A percentile compares a stretch with the other conserved stretches of the same genome.
These are phyloP conservation scores for Vanessa tameamea DNA, from an alignment of 1,140 invertebrate genomes.

Conservation along the genomic window DNA sequence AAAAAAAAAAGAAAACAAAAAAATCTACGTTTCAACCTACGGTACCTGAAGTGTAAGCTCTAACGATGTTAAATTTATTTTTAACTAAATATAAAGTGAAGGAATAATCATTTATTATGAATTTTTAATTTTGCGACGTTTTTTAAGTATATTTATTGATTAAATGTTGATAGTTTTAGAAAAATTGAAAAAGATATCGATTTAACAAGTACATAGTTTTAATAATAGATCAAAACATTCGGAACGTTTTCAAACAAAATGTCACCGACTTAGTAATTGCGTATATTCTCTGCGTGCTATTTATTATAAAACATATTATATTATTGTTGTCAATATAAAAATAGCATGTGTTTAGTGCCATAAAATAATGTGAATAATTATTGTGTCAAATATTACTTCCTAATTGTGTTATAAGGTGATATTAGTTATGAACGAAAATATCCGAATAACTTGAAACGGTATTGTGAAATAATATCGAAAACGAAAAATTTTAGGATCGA, in stretches of 20 bases:
- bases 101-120: no score
- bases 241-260: slow-evolving; percentile 54
- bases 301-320: slow-evolving; percentile 42
- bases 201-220: neutral
- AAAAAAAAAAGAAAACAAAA: no score
- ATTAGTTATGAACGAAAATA: slow-evolving; percentile 24
- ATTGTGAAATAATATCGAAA: slow-evolving; percentile 33
- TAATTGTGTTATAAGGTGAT: slow-evolving; percentile 30
- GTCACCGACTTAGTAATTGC: slow-evolving; percentile 55
- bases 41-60: no score
- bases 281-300: slow-evolving; percentile 55
- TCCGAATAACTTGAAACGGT: slow-evolving; percentile 2
- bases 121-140: no score
- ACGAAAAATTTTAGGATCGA: slow-evolving; percentile 29
- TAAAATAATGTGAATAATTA: slow-evolving; percentile 12
- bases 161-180: no score
- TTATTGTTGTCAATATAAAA: slow-evolving; percentile 49
- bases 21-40: no score
- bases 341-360: slow-evolving; percentile 29
- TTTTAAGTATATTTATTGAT: no score
- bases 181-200: neutral
- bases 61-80: no score
- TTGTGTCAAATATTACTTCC: slow-evolving; percentile 4
- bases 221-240: slow-evolving; percentile 17
- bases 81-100: no score